Evolutionary conservation across 2,797 vertebrate species (phyloP), one percentile per base, ranked within the genome.

Genomic region (Hephaestus fuliginosus): DNA sequence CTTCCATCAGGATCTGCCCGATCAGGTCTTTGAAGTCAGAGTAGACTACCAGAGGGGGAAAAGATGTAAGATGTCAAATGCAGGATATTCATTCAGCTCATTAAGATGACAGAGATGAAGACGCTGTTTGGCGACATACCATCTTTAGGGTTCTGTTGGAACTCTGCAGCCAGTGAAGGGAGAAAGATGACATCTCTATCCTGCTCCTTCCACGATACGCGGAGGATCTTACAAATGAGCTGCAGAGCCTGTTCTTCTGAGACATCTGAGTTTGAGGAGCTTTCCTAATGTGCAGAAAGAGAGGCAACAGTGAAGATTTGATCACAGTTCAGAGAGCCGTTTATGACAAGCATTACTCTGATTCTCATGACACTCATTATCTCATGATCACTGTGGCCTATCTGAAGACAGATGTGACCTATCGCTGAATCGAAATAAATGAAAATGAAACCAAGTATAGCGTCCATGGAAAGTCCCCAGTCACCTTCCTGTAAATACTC

Each of bases 21-120:
- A 99, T 99, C 89, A 99, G 95, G 95, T 99, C 98, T 95, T 99
- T 99, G 89, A 98, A 99, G 93, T 98, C 98, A 70, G 97, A 97
- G 93, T 96, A 99, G 78, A 98, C 98, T 99, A 49, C n/a, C 48
- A 18, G 18, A 81, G 57, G 69, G 14, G 30, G 30, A 44, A 22
- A 5, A 63, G 25, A 44, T 14, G 4, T 46, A 28, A 20, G 30
- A 33, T 58, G 73, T 0, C 1, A 73, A 49, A 68, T 4, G 33
- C 2, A 53, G 14, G 9, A 46, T 1, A 39, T 39, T 48, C 52
- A 57, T 2, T 65, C 2, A 41, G n/a, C 4, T 56, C 22, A 17
- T 49, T 69, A 22, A 7, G 13, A 25, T 46, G 15, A 44, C n/a
- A 2, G 39, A 56, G 20, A 70, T 51, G 2, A 44, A 71, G 25